phyloP scores from a whole-genome alignment of 2,113 vertebrate genomes.

The Mixornis gularis region DNA sequence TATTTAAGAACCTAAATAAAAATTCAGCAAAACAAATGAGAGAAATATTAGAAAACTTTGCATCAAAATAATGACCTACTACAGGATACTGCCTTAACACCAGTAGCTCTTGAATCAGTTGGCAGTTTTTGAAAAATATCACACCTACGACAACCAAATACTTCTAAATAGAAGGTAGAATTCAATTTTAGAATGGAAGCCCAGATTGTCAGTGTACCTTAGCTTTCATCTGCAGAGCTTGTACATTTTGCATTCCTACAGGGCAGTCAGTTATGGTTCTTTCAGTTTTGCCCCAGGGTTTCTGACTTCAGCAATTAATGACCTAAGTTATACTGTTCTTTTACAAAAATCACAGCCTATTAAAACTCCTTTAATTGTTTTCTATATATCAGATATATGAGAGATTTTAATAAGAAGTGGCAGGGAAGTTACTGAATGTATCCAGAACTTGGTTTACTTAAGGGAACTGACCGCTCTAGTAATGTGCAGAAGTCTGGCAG shows the following conservation, averaged over 20 bases:
- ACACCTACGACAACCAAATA: neutral
- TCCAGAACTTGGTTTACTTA: neutral
- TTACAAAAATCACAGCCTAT: neutral
- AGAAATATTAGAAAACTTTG: neutral
- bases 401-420: neutral
- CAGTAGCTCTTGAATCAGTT: neutral
- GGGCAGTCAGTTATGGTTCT: neutral
- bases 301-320: neutral
- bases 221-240: neutral
- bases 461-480: neutral
- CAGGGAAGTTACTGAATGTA: neutral
- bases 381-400: neutral
- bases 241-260: neutral
- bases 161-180: neutral
- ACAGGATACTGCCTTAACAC: neutral
- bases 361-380: neutral
- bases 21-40: neutral
- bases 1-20: neutral
- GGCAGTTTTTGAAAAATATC: neutral
- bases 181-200: neutral
- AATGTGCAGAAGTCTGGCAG: neutral
- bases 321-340: neutral
- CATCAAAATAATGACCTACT: neutral
- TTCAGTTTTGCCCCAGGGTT: neutral
- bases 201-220: neutral